Evolutionary conservation across 2,888 invertebrate species (phyloP).

Genomic region (Incurvaria masculella): DNA sequence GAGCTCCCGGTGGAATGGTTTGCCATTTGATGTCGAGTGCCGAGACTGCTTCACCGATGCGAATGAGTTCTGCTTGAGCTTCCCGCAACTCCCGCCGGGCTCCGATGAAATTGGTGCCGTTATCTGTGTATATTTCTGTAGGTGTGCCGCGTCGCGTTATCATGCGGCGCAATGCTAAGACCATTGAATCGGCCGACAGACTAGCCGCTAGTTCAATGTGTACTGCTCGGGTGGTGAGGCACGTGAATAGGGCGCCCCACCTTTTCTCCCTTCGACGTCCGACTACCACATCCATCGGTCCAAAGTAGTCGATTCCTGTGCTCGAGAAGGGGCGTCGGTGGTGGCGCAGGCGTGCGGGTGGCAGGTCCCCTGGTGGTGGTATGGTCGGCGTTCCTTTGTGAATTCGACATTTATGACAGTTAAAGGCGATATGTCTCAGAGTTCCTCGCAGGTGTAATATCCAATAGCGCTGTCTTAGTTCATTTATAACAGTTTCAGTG

Average conservation of each 20-base stretch:
- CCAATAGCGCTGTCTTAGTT: too few species aligned
- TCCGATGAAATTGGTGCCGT: conserved; percentile 15
- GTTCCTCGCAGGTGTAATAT: too few species aligned
- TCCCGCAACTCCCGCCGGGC: conserved; percentile 8
- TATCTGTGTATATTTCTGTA: conserved; percentile 12
- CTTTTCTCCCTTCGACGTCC: conserved; percentile 13
- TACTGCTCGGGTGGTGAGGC: conserved; percentile 6
- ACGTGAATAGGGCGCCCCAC: conserved; percentile 7
- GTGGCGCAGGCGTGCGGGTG: conserved; percentile 5
- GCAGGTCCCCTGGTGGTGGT: conserved; percentile 2
- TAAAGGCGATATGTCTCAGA: too few species aligned
- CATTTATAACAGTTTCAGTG: too few species aligned
- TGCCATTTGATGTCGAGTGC: background rate
- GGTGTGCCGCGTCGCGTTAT: conserved; percentile 8
- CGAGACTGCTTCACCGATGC: conserved; percentile 3
- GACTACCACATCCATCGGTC: conserved; percentile 11
- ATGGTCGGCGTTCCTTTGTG: background rate
- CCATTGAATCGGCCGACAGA: conserved; percentile 10
- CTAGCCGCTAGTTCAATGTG: conserved; percentile 4
- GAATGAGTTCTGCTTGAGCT: background rate
- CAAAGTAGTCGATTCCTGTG: conserved; percentile 15
- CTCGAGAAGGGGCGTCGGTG: conserved; percentile 7
- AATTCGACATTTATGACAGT: too few species aligned
- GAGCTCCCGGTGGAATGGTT: too few species aligned
- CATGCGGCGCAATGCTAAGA: conserved; percentile 14